Evolutionary conservation across 1,140 invertebrate genomes (phyloP).

Genomic region (Vanessa tameamea): DNA sequence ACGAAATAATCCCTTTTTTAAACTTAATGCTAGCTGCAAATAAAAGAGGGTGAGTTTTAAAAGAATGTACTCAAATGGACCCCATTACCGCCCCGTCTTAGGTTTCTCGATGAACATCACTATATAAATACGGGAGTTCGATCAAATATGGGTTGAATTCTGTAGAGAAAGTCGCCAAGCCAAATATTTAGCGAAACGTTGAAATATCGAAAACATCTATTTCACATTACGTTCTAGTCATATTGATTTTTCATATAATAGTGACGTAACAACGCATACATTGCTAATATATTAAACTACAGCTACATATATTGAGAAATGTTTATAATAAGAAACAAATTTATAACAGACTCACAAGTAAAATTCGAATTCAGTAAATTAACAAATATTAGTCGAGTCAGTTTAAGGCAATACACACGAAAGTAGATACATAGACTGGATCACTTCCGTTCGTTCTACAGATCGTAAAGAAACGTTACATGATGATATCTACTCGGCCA

Average conservation of each 20-base stretch:
- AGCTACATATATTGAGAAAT: no score
- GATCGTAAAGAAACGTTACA: no score
- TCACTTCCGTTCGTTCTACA: no score
- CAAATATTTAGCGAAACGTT: slow-evolving; percentile 20
- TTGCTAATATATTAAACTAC: neutral
- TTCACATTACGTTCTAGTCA: neutral
- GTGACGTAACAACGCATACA: neutral
- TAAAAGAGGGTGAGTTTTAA: slow-evolving; percentile 36
- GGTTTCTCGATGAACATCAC: slow-evolving; percentile 41
- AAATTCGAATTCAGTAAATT: no score
- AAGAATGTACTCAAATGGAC: slow-evolving; percentile 34
- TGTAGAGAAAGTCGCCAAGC: slow-evolving; percentile 12
- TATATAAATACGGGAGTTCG: slow-evolving; percentile 54
- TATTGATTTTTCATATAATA: no score
- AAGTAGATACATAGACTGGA: no score
- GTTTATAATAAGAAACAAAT: no score
- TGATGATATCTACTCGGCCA: no score
- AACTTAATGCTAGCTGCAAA: slow-evolving; percentile 34
- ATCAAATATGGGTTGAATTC: slow-evolving; percentile 49
- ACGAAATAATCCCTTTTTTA: slow-evolving; percentile 31
- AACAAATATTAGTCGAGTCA: no score
- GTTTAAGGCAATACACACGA: no score
- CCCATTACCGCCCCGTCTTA: slow-evolving; percentile 27
- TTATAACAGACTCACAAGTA: no score
- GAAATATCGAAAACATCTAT: neutral